These are phyloP conservation scores for Nycticryphes semicollaris DNA, from an alignment of 2,113 vertebrate genomes.

Conservation along the genomic window DNA sequence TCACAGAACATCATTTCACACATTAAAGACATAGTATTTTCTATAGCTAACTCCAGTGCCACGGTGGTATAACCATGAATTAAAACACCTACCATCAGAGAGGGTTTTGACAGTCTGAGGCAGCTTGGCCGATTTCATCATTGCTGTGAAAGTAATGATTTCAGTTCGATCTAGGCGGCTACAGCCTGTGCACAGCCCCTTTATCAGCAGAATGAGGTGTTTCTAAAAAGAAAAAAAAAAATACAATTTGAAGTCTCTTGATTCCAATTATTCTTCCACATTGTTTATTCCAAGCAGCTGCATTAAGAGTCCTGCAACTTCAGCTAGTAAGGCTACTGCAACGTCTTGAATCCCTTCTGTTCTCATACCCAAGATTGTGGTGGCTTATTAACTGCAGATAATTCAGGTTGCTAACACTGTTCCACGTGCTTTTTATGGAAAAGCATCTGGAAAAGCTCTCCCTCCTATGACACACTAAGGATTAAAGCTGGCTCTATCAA, in stretches of 20 bases:
- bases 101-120: constrained; percentile 98
- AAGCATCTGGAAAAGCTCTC: background rate
- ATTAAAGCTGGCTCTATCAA: background rate
- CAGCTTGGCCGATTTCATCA: constrained; percentile 99
- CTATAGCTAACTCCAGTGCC: background rate
- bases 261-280: background rate
- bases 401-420: background rate
- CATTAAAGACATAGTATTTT: background rate
- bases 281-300: background rate
- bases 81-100: constrained; percentile 85
- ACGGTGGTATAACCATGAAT: background rate
- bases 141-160: constrained; percentile 98
- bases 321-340: background rate
- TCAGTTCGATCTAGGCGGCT: constrained; percentile 96
- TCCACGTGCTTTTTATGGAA: background rate
- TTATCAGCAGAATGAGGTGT: constrained; percentile 97
- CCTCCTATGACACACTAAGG: background rate
- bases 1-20: background rate
- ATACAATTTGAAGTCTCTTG: background rate
- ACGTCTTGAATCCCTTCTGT: background rate
- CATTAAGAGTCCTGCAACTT: background rate
- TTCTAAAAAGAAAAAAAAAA: constrained; percentile 77
- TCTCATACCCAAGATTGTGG: background rate
- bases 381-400: background rate
- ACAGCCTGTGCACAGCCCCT: constrained; percentile 96